These are phyloP conservation scores for Thamnaconus septentrionalis DNA, from an alignment of 2,113 vertebrate species.

Conservation along the genomic window DNA sequence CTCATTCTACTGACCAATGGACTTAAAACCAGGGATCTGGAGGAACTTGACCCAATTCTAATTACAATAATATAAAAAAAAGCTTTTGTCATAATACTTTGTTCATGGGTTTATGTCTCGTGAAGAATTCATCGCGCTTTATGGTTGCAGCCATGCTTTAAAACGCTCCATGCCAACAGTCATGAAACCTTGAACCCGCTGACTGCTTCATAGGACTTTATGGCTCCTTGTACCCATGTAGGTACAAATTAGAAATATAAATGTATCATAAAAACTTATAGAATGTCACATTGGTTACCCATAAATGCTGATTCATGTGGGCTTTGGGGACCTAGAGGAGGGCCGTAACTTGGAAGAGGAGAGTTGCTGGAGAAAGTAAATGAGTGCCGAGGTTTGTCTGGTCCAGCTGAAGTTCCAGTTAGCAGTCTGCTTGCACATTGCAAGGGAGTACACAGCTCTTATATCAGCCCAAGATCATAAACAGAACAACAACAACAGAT, in stretches of 20 bases:
- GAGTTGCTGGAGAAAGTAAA: too few species aligned
- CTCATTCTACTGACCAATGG: not conserved
- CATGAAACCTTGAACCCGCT: not conserved
- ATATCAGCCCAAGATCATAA: too few species aligned
- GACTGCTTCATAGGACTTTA: not conserved
- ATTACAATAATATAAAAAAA: too few species aligned
- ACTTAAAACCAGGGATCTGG: not conserved
- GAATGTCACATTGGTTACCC: constrained; percentile 43
- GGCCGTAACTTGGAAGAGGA: too few species aligned
- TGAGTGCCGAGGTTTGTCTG: too few species aligned
- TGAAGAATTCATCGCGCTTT: not conserved
- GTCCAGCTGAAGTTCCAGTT: too few species aligned
- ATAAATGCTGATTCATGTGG: not conserved
- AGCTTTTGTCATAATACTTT: too few species aligned
- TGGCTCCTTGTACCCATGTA: not conserved
- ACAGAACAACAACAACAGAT: too few species aligned
- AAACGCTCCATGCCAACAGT: not conserved
- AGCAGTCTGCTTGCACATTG: too few species aligned
- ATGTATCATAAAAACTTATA: constrained; percentile 3
- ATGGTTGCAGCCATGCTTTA: not conserved
- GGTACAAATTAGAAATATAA: not conserved
- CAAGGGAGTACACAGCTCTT: too few species aligned
- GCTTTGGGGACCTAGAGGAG: too few species aligned
- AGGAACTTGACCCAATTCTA: constrained; percentile 5
- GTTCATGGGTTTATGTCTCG: too few species aligned